Base-by-base conservation (phyloP, 92 coral and sea anemone species). In the Phenganax marumi region DNA sequence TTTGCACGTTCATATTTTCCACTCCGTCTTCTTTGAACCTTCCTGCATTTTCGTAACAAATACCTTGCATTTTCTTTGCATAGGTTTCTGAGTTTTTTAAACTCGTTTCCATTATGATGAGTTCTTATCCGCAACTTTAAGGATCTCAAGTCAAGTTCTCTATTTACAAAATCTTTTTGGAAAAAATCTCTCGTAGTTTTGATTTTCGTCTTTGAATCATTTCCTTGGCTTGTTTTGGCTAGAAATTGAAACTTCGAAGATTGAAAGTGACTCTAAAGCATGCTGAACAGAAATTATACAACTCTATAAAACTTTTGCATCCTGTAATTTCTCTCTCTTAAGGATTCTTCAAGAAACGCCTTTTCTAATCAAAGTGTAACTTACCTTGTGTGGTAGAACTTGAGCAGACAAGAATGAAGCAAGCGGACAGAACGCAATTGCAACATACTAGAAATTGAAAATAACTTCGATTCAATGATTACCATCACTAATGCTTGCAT, bases 401-500 rank as follows among this genome's bases (percentile, higher is more conserved):
- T 55, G 58, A 13, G 19, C 24, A 13, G 13, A 76, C 52, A 13
- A 76, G 65, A 55, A 54, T 21, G 21, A 76, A 58, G 23, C 55
- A 16, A 8, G 65, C 68, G 22, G 81, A 19, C 8, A 61, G 24
- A 53, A 56, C 21, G 51, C 23, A 68, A 12, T 76, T 76, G 68
- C 81, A 76, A 48, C 68, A 76, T 76, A 76, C 81, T 76, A 57
- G 39, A 76, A 66, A 66, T 66, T 10, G 0, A 66, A 66, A 12
- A 50, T 26, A 16, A 12, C 39, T 24, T 18, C 22, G 26, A 25
- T 51, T 18, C 24, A 52, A 74, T 19, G 58, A 16, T 22, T 48
- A 50, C 46, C 19, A 12, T n/a, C n/a, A 70, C 75, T 10, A 11
- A 11, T 6, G 47, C 75, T 33, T 33, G 43, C 5, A 33, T 33